A percentile compares a stretch with the other conserved stretches of the same genome.
Conservation (phyloP, 2,888 invertebrate species). For the Liopterus haemorrhoidalis region DNA sequence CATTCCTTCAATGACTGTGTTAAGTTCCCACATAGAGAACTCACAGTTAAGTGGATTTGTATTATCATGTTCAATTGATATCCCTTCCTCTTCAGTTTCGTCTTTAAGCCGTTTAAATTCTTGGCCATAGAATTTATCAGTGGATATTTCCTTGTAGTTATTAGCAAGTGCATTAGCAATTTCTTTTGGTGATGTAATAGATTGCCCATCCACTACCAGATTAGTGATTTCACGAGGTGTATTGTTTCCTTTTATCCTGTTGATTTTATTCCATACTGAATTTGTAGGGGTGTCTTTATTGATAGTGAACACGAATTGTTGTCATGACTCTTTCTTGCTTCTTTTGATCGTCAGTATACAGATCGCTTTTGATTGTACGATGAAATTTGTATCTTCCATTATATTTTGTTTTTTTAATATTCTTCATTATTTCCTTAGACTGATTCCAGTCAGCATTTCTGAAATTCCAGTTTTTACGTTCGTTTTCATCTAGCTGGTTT, state of each 20-base stretch:
- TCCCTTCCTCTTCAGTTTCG: background rate
- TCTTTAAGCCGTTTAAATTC: constrained; percentile 5
- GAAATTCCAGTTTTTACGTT: constrained; percentile 3
- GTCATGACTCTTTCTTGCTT: constrained; percentile 1
- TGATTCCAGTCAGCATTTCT: constrained; percentile 5
- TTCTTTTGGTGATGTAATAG: background rate
- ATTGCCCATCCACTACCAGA: too few relatives aligned
- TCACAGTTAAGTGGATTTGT: background rate
- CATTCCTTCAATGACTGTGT: constrained; percentile 2
- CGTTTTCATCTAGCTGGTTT: background rate
- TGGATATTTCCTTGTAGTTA: constrained; percentile 2
- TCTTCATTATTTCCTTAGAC: background rate
- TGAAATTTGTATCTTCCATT: background rate
- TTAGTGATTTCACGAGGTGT: too few relatives aligned
- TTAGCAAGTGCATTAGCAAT: background rate
- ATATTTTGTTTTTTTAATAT: background rate
- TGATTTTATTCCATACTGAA: background rate
- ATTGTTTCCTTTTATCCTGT: background rate
- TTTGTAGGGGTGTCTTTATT: constrained; percentile 1
- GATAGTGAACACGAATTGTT: background rate
- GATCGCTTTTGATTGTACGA: background rate
- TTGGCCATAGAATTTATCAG: background rate
- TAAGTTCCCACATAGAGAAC: constrained; percentile 2
- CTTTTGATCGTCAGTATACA: background rate
- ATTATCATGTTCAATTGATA: constrained; percentile 5